A percentile compares a stretch with the other conserved stretches of the same genome.
These are phyloP conservation scores for Takifugu rubripes DNA, from an alignment of 2,797 vertebrate genomes.

Conservation along the genomic window DNA sequence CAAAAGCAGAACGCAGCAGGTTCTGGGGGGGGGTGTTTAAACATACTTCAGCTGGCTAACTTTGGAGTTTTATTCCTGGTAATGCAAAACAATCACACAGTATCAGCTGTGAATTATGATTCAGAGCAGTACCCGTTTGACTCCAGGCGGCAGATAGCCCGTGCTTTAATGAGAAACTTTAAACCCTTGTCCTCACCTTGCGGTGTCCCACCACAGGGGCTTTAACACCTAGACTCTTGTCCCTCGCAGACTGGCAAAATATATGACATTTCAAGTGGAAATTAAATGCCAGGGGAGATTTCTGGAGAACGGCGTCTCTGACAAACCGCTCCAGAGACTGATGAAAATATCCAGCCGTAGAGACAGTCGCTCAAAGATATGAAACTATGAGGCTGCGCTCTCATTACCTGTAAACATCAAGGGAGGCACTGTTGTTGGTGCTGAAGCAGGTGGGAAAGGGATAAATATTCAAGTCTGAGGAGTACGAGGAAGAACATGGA, in stretches of 20 bases:
- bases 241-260: slow-evolving; percentile 44
- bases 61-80: neutral
- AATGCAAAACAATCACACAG: slow-evolving; percentile 4
- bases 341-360: slow-evolving; percentile 48
- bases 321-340: slow-evolving; percentile 57
- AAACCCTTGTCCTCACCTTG: slow-evolving; percentile 28
- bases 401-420: slow-evolving; percentile 54
- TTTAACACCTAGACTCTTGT: slow-evolving; percentile 42
- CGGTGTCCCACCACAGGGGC: slow-evolving; percentile 25
- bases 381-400: slow-evolving; percentile 35
- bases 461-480: slow-evolving; percentile 23
- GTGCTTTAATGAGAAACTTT: slow-evolving; percentile 36
- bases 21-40: too few relatives aligned
- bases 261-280: slow-evolving; percentile 56
- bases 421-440: slow-evolving; percentile 19
- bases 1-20: too few relatives aligned
- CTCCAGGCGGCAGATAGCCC: slow-evolving; percentile 1
- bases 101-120: slow-evolving; percentile 1
- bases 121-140: slow-evolving; percentile 7
- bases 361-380: slow-evolving; percentile 48
- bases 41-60: too few relatives aligned
- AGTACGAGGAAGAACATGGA: slow-evolving; percentile 13
- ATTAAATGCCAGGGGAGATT: slow-evolving; percentile 55
- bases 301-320: slow-evolving; percentile 28
- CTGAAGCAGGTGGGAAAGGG: slow-evolving; percentile 11